A percentile compares a stretch with the other conserved stretches of the same genome.
phyloP scores from a whole-genome alignment of 92 coral and sea anemone genomes.

The Epizoanthus stellaris region DNA sequence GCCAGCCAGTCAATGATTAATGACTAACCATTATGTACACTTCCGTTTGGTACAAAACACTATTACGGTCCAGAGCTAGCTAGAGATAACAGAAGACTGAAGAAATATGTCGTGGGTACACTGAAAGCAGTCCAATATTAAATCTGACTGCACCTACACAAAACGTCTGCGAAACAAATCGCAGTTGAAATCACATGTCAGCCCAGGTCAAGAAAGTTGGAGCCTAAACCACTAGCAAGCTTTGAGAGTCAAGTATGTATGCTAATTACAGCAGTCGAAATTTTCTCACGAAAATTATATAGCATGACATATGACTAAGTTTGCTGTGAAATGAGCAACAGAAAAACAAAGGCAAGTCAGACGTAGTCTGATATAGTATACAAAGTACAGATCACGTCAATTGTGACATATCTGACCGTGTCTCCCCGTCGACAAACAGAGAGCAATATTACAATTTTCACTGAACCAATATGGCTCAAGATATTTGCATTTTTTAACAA shows the following conservation, averaged over 20 bases:
- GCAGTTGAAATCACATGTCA: not conserved
- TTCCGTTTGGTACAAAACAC: not conserved
- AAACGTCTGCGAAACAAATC: not conserved
- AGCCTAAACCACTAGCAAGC: not conserved
- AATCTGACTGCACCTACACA: not conserved
- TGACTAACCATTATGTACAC: not conserved
- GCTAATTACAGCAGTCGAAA: not conserved
- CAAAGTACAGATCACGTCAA: not conserved
- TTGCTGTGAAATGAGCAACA: not conserved
- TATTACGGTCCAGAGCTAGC: not conserved
- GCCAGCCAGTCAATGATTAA: not conserved
- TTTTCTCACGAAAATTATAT: not conserved
- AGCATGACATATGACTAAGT: not conserved
- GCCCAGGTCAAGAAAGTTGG: not conserved
- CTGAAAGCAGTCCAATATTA: not conserved
- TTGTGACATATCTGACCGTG: not conserved
- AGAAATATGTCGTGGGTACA: no score
- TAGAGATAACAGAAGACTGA: no score
- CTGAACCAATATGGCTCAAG: not conserved
- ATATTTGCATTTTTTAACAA: not conserved
- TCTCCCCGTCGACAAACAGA: not conserved
- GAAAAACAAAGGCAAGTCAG: not conserved
- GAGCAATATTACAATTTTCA: slow-evolving; percentile 1
- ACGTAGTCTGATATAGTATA: not conserved
- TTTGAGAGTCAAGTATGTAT: not conserved